Percentiles rank a stretch among this genome's conserved stretches.
phyloP scores from a whole-genome alignment of 1,140 invertebrate genomes.

The Amphibalanus amphitrite region DNA sequence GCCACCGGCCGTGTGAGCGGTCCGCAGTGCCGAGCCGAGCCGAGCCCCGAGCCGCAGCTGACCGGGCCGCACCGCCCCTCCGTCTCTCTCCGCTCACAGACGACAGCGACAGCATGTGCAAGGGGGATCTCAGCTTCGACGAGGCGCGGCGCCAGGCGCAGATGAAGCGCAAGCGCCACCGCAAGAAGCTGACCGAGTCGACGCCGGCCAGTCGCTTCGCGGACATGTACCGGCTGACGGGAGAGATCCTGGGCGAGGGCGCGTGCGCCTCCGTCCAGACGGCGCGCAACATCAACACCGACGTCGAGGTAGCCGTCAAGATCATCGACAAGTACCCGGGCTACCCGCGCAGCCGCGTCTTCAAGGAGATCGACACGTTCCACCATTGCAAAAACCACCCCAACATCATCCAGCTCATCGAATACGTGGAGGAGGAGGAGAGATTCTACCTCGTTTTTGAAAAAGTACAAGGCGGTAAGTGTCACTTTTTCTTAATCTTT shows the following conservation, averaged over 20 bases:
- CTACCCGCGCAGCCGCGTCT: constrained; percentile 77
- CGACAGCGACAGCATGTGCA: no score
- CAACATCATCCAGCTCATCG: constrained; percentile 91
- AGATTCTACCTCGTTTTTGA: constrained; percentile 93
- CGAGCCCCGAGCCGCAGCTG: no score
- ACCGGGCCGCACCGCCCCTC: no score
- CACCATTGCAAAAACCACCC: constrained; percentile 91
- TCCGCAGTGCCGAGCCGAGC: no score
- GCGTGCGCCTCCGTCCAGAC: constrained; percentile 92
- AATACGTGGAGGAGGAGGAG: constrained; percentile 93
- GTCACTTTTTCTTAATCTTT: no score
- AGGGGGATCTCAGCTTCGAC: no score
- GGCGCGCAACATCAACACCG: constrained; percentile 73
- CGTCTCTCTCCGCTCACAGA: no score
- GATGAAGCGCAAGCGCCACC: neutral
- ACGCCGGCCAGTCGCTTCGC: constrained; percentile 20
- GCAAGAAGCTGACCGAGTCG: neutral
- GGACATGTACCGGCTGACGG: constrained; percentile 90
- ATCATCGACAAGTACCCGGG: constrained; percentile 90
- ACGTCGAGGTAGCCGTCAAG: constrained; percentile 91
- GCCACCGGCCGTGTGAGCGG: no score
- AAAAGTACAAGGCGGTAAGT: constrained; percentile 81
- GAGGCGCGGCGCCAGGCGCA: neutral
- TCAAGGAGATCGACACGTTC: constrained; percentile 97
- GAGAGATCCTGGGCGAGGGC: constrained; percentile 86